Conservation (phyloP, 2,888 invertebrate species). For the Lymantria monacha region DNA sequence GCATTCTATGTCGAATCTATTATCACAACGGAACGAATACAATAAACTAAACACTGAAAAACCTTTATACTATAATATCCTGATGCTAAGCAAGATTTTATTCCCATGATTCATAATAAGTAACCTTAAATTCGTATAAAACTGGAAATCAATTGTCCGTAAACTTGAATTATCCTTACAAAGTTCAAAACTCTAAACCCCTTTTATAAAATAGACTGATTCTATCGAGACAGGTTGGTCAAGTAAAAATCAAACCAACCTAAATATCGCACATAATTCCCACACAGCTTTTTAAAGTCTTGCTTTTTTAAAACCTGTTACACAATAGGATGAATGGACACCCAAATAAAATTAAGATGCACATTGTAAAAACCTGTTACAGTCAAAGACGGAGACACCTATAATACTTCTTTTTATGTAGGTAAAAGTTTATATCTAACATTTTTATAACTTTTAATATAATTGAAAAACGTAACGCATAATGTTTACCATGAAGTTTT, state of each 20-base stretch:
- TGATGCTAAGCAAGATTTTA: constrained; percentile 2
- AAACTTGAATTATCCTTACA: constrained; percentile 20
- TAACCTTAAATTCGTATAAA: constrained; percentile 34
- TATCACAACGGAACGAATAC: background rate
- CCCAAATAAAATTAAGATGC: constrained; percentile 38
- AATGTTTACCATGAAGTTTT: too few species aligned
- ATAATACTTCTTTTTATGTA: too few species aligned
- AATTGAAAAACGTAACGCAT: too few species aligned
- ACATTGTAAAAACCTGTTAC: constrained; percentile 32
- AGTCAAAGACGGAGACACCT: too few species aligned
- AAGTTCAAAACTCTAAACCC: constrained; percentile 36
- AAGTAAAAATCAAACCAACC: constrained; percentile 34
- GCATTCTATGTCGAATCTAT: too few species aligned
- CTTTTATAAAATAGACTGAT: constrained; percentile 47
- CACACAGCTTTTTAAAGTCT: constrained; percentile 37
- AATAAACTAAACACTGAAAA: background rate
- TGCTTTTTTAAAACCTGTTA: constrained; percentile 56
- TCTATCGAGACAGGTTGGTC: constrained; percentile 48
- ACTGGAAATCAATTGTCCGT: constrained; percentile 30
- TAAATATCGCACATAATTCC: constrained; percentile 45
- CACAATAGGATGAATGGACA: constrained; percentile 40
- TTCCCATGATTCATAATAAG: constrained; percentile 31
- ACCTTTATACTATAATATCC: background rate
- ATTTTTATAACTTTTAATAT: too few species aligned
- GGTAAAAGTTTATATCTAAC: too few species aligned